Evolutionary conservation across 2,797 vertebrate genomes (phyloP).

Genomic region (Peromyscus aztecus): DNA sequence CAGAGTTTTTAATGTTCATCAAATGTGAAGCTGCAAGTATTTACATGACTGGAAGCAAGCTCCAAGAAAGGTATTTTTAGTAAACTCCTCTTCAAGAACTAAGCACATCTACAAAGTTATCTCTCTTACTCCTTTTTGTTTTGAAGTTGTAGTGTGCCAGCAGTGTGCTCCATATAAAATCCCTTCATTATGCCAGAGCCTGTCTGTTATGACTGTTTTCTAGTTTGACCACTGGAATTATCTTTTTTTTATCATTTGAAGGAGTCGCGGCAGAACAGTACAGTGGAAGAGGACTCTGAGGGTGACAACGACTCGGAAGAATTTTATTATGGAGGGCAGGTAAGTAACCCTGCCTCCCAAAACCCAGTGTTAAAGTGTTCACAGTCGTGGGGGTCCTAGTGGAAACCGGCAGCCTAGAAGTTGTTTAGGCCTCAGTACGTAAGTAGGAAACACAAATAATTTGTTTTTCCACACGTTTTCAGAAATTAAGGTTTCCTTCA

Average conservation of each 20-base stretch:
- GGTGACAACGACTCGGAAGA: constrained; percentile 96
- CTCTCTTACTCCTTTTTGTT: neutral
- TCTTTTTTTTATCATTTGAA: constrained; percentile 73
- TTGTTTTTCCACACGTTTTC: neutral
- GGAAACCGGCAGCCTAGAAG: neutral
- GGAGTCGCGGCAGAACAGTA: constrained; percentile 90
- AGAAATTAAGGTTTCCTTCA: neutral
- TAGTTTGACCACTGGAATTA: neutral
- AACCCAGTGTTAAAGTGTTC: neutral
- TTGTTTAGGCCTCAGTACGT: neutral
- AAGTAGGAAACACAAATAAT: neutral
- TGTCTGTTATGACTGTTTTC: neutral
- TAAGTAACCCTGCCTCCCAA: constrained; percentile 78
- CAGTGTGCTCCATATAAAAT: neutral
- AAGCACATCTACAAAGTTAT: too few species aligned
- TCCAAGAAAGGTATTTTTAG: neutral
- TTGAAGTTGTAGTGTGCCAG: neutral
- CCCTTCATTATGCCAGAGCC: accelerated
- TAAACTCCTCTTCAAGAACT: neutral
- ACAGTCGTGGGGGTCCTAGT: accelerated
- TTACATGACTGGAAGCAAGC: neutral
- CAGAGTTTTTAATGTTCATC: neutral
- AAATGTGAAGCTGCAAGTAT: neutral
- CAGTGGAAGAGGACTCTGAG: constrained; percentile 95
- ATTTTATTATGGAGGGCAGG: constrained; percentile 96